phyloP scores from a whole-genome alignment of 2,797 vertebrate genomes.

The Characodon lateralis region DNA sequence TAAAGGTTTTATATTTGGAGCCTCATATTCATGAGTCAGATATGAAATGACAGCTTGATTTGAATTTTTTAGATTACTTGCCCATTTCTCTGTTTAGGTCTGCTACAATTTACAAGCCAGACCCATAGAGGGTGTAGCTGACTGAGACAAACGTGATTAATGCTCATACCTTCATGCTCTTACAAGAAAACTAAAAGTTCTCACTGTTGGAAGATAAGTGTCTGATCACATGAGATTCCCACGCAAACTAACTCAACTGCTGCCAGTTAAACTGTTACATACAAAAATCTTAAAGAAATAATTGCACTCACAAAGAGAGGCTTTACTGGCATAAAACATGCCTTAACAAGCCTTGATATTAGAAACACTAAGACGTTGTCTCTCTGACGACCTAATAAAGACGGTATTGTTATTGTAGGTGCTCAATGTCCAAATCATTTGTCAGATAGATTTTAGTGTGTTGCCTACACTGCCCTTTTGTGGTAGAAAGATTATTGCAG shows the following conservation, averaged over 20 bases:
- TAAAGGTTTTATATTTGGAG: not conserved
- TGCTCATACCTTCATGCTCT: not conserved
- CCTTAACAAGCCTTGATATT: conserved; percentile 34
- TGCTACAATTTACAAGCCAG: not conserved
- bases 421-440: not conserved
- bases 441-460: not conserved
- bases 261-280: conserved; percentile 8
- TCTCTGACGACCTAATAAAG: conserved; percentile 4
- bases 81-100: not conserved
- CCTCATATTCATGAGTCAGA: not conserved
- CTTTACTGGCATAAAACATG: conserved; percentile 29
- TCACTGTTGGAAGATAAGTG: conserved; percentile 11
- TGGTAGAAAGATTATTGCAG: not conserved
- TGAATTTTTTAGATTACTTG: not conserved
- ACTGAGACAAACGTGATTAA: not conserved
- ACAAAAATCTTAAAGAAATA: not conserved
- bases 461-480: not conserved
- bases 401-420: not conserved
- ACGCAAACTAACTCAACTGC: conserved; percentile 10
- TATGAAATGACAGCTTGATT: not conserved
- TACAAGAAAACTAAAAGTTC: conserved; percentile 5
- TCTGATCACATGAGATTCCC: conserved; percentile 31
- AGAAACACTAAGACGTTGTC: not conserved
- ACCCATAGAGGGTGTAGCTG: not conserved
- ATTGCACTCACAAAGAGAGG: conserved; percentile 1